phyloP scores from a whole-genome alignment of 2,797 vertebrate genomes.

The Tapera naevia region DNA sequence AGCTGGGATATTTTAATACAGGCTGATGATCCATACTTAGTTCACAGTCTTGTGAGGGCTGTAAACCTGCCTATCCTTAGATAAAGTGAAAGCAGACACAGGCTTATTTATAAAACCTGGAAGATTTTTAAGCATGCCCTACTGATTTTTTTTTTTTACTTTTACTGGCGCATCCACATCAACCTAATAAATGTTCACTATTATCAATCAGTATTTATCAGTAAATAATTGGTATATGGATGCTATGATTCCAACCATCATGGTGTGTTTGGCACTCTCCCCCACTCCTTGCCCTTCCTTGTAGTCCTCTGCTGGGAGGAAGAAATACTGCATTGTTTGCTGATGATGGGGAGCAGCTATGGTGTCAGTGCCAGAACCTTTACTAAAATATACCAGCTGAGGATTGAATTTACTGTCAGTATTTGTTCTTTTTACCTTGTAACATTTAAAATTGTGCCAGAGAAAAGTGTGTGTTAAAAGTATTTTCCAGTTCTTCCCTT shows the following conservation, averaged over 20 bases:
- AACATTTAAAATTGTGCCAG: neutral
- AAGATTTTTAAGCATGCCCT: neutral
- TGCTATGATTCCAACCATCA: neutral
- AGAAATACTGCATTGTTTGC: neutral
- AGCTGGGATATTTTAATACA: neutral
- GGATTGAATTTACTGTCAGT: neutral
- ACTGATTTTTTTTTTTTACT: neutral
- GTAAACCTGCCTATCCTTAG: neutral
- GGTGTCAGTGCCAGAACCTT: neutral
- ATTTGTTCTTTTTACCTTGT: neutral
- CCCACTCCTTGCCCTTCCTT: neutral
- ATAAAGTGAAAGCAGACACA: neutral
- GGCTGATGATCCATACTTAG: neutral
- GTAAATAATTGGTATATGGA: neutral
- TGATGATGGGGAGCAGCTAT: neutral
- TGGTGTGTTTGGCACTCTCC: neutral
- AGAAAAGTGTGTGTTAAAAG: neutral
- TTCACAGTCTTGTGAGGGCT: neutral
- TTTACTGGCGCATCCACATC: neutral
- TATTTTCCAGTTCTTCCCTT: neutral
- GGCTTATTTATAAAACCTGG: neutral
- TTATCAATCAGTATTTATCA: neutral
- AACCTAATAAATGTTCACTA: neutral
- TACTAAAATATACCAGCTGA: neutral
- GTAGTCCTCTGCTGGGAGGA: neutral